Evolutionary conservation across 1,140 invertebrate genomes (phyloP), one percentile per base, ranked within the genome.

Genomic region (Leptinotarsa undecemlineata): DNA sequence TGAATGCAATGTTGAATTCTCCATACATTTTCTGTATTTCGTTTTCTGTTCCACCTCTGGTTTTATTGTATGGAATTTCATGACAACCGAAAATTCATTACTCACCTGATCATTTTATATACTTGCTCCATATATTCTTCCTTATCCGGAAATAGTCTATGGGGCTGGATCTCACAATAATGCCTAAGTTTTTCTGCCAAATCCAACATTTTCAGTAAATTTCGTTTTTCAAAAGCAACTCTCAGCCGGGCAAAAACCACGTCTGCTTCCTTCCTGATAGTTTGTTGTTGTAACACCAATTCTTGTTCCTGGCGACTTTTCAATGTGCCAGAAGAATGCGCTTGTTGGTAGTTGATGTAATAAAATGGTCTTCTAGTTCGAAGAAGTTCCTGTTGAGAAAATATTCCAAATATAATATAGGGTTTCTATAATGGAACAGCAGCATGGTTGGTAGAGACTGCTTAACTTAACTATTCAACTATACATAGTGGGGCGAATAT

Each of bases 321-420:
- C 51, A 88, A 83, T 73, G 86, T 78, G 71, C 85, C 85, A 2
- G 87, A 87, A 66, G 86, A 82, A 11, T 83, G 85, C 47, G 86
- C 87, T 79, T 89, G 87, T 26, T 87, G 84, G 73, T 87, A 84
- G 83, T 88, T 88, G 5, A 88, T 86, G 15, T 85, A 86, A 72
- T 88, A 89, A 79, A 88, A 89, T 4, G 88, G 88, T 77, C 86
- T 81, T 74, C 88, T 85, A 4, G 87, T 79, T 11, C 87, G 84
- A 47, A 89, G 79, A 82, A 88, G 84, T 60, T 88, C 86, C 80
- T 88, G 84, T 42, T 42, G 33, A 11, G 33, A 11, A 42, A 42
- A 42, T 42, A 42, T 42, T 42, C 33, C 8, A 42, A 11, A 11
- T 8, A 42, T 11, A 42, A 42, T 11, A 42, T 42, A 42, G 33